Base-by-base conservation (phyloP, 2,797 vertebrate genomes). In the Poliocrania exsul region DNA sequence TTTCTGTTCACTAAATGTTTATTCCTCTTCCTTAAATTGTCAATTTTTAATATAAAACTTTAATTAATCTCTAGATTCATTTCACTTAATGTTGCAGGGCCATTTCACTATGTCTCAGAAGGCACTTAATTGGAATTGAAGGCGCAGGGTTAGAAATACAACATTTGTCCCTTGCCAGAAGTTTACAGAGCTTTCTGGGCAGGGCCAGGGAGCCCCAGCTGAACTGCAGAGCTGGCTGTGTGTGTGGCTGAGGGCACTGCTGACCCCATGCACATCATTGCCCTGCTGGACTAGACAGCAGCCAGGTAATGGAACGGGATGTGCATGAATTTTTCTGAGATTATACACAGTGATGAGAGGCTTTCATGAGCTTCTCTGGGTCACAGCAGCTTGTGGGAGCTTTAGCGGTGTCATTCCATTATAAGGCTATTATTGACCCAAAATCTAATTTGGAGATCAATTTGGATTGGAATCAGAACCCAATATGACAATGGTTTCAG, bases 391-490 rank as follows among this genome's bases (percentile, higher is more conserved):
- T 94, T 80, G 33, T 92, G 84, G 85, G 56, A 93, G 70, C 60
- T 82, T 86, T 70, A 81, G 75, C 73, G 42, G 66, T 66, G 35
- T 84, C 87, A 56, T 95, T 86, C 87, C 82, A 95, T 94, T 95
- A 96, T 90, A 93, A 92, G 60, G 44, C 82, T 92, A 72, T 93
- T 84, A 96, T 95, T 1, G 95, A 97, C 96, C 94, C 85, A 95
- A 74, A 94, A 92, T 90, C 88, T 95, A 96, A 96, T 95, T 94
- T 91, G 89, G 86, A 93, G 92, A 96, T 90, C 85, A 93, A 84
- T 96, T 97, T 97, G 87, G 91, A 96, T 91, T 94, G 93, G 85
- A 95, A 96, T 93, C 93, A 95, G 94, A 91, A 94, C 70, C 47
- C 83, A 78, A 95, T 91, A 92, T 35, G 71, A 89, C 92, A 93